Evolutionary conservation across 2,797 vertebrate species (phyloP).

Genomic region (Diplodus puntazzo): DNA sequence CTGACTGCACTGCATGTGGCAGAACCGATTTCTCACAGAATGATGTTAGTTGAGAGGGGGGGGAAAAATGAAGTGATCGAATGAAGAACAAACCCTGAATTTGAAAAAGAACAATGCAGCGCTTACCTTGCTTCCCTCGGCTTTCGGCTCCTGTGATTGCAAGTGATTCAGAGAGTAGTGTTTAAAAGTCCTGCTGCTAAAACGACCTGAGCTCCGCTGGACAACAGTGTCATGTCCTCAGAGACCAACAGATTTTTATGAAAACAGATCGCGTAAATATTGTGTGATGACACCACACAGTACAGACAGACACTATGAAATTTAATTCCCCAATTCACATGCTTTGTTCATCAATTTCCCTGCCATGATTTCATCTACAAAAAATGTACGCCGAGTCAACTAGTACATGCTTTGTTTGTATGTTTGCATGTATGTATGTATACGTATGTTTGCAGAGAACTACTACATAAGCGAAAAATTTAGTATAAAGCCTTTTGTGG

Average conservation of each 20-base stretch:
- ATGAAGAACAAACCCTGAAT: slow-evolving; percentile 56
- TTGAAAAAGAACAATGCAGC: slow-evolving; percentile 63
- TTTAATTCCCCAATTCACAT: background rate
- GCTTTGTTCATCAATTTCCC: background rate
- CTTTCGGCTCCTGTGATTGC: slow-evolving; percentile 88
- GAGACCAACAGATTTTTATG: background rate
- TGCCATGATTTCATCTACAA: too few relatives aligned
- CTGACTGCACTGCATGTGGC: slow-evolving; percentile 68
- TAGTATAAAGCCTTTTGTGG: too few relatives aligned
- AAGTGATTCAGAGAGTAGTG: slow-evolving; percentile 88
- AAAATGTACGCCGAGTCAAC: background rate
- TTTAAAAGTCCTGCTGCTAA: slow-evolving; percentile 81
- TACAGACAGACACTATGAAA: background rate
- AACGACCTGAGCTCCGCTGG: slow-evolving; percentile 48
- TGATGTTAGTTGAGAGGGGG: slow-evolving; percentile 77
- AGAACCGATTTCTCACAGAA: slow-evolving; percentile 76
- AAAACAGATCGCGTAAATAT: background rate
- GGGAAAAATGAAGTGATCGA: slow-evolving; percentile 35
- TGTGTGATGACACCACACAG: background rate
- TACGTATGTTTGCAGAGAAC: too few relatives aligned
- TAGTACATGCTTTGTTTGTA: background rate
- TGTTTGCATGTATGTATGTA: too few relatives aligned
- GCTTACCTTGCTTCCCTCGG: slow-evolving; percentile 89
- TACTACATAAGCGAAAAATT: too few relatives aligned
- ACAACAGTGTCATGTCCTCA: slow-evolving; percentile 36